These are phyloP conservation scores for Cephalopterus ornatus DNA, from an alignment of 2,113 vertebrate genomes.

Conservation along the genomic window DNA sequence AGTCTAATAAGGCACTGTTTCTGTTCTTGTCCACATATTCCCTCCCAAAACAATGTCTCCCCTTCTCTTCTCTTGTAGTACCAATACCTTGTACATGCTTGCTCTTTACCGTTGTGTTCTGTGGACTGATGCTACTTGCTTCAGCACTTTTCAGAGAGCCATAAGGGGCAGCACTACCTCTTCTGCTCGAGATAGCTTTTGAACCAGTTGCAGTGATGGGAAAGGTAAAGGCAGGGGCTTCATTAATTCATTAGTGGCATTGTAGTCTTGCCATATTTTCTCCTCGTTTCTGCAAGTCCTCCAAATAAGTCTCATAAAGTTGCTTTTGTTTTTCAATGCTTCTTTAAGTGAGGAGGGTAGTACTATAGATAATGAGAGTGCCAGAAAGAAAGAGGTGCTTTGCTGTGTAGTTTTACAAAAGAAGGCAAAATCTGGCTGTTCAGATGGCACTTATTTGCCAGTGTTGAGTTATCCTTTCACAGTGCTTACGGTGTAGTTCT, in stretches of 20 bases:
- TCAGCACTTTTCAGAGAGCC: background rate
- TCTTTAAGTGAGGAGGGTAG: background rate
- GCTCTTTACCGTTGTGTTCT: background rate
- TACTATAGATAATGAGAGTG: background rate
- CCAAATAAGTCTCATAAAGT: background rate
- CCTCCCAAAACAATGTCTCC: background rate
- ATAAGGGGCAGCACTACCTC: background rate
- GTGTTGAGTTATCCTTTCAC: background rate
- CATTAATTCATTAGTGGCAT: background rate
- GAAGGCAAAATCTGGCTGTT: background rate
- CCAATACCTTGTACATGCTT: background rate
- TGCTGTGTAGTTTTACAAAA: background rate
- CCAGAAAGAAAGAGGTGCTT: background rate
- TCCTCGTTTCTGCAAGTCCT: background rate
- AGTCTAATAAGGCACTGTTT: background rate
- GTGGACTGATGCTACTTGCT: background rate
- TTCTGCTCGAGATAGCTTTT: background rate
- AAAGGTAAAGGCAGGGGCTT: background rate
- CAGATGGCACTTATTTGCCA: background rate
- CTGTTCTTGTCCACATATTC: background rate
- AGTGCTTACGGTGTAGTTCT: background rate
- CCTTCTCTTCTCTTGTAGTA: background rate
- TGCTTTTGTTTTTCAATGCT: background rate
- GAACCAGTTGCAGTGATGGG: background rate
- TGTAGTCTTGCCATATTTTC: background rate